Evolutionary conservation across 2,113 vertebrate species (phyloP), one percentile per base, ranked within the genome.

Genomic region (Daphoenositta chrysoptera): DNA sequence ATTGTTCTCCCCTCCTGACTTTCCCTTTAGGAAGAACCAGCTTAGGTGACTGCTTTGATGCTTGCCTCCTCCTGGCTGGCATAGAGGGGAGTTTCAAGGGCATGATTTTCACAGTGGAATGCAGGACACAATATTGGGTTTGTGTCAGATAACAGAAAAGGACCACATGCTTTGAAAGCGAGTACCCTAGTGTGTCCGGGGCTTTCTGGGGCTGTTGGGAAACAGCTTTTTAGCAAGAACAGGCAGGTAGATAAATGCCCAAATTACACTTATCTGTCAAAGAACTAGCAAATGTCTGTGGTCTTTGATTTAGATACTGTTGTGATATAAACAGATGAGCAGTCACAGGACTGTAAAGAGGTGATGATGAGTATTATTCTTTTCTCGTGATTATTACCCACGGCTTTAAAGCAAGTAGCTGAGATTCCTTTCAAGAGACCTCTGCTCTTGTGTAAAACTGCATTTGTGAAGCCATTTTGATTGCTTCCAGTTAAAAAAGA

Each of bases 401-500:
- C 18, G 63, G 65, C 73, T 95, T 87, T 92, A 23, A 92, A 96
- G 75, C 54, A 88, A 22, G 23, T 40, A 73, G 13, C 37, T 75
- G 64, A 75, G 65, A 57, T 57, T 53, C 33, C 54, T 96, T 94
- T 89, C 14, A 70, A 75, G 26, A 50, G 31, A 69, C 80, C 40
- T 90, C 35, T 93, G 37, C 35, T 77, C 20, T 80, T 89, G 78
- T 54, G 22, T 31, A 51, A 90, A 94, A 65, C 31, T 69, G 68
- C 26, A 11, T 47, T 87, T 89, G 31, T 81, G 58, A 53, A 86
- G n/a, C 83, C 70, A 83, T 92, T 47, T 72, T 70, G 28, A 66
- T 48, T 75, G 31, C 89, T 93, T 87, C 23, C 65, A 56, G 90
- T 94, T 82, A 89, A 95, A 95, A 63, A 48, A 45, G 60, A 92